Base-by-base conservation (phyloP, 1,140 invertebrate species). In the Rhagoletis pomonella region DNA sequence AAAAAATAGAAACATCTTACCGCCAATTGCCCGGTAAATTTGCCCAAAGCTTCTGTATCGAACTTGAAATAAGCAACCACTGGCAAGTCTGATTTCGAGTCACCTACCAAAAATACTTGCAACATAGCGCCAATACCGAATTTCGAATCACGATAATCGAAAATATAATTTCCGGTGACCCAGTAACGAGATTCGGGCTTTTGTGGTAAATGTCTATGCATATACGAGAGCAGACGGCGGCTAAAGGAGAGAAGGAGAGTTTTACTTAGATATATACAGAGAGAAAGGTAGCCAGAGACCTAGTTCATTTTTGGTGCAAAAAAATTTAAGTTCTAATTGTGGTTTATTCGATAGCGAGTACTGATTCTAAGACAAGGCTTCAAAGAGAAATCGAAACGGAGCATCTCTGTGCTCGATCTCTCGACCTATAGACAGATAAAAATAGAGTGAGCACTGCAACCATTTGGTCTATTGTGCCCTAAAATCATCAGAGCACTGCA, bases 121-220 rank as follows among this genome's bases (percentile, higher is more conserved):
- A 95, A 89, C 91, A 95, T 94, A 0, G 94, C 94, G 4, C 95
- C 95, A 88, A 95, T 95, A 88, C 95, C 94, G 62, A 95, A 93
- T 73, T 94, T 94, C 12, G 92, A 93, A 89, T 96, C 95, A 88
- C 95, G 94, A 90, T 95, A 95, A 89, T 96, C 95, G 87, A 95
- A 93, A 77, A 96, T 91, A 89, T 96, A 95, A 90, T 96, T 95
- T 42, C 95, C 95, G 6, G 95, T 95, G 17, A 94, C 93, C 92
- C 95, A 94, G 84, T 94, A 93, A 62, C 94, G 90, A 19, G 93
- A 91, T 87, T 90, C 92, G 0, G 93, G 90, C 17, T 94, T 93
- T 89, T 92, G 93, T 19, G 92, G 93, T 77, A 95, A 91, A 89
- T 95, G 93, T 59, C 94, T 93, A 62, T 94, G 93, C 90, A 96